Evolutionary conservation across 2,113 vertebrate genomes (phyloP).

Genomic region (Stigmatopora nigra): DNA sequence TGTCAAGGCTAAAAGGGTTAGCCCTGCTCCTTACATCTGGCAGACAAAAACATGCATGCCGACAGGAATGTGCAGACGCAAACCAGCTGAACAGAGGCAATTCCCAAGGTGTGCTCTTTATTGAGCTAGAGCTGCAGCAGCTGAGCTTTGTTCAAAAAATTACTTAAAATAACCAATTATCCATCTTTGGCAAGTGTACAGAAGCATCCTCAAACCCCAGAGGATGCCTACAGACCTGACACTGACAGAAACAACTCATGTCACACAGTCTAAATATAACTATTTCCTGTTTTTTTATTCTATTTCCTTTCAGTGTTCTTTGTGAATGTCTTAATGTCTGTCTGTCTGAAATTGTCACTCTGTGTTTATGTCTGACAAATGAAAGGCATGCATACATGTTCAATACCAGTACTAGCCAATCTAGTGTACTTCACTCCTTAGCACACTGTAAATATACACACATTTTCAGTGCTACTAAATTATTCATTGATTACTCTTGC

Average conservation of each 20-base stretch:
- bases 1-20: slow-evolving; percentile 37
- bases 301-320: slow-evolving; percentile 25
- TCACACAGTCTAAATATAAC: slow-evolving; percentile 63
- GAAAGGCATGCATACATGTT: slow-evolving; percentile 24
- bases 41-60: slow-evolving; percentile 45
- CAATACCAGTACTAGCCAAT: slow-evolving; percentile 9
- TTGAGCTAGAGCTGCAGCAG: slow-evolving; percentile 65
- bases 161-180: slow-evolving; percentile 77
- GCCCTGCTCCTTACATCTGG: slow-evolving; percentile 46
- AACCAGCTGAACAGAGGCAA: slow-evolving; percentile 48
- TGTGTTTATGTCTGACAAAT: slow-evolving; percentile 31
- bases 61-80: slow-evolving; percentile 47
- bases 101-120: slow-evolving; percentile 72
- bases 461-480: slow-evolving; percentile 10
- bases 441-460: not conserved
- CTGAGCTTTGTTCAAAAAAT: slow-evolving; percentile 70
- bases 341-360: slow-evolving; percentile 43
- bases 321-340: slow-evolving; percentile 32
- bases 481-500: not conserved
- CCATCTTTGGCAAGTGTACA: slow-evolving; percentile 62
- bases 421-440: slow-evolving; percentile 6
- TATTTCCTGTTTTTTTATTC: slow-evolving; percentile 22
- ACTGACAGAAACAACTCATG: slow-evolving; percentile 59
- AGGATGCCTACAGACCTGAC: slow-evolving; percentile 60
- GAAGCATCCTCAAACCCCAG: slow-evolving; percentile 52